Evolutionary conservation across 2,797 vertebrate species (phyloP).

Genomic region (Leptoclinus maculatus): DNA sequence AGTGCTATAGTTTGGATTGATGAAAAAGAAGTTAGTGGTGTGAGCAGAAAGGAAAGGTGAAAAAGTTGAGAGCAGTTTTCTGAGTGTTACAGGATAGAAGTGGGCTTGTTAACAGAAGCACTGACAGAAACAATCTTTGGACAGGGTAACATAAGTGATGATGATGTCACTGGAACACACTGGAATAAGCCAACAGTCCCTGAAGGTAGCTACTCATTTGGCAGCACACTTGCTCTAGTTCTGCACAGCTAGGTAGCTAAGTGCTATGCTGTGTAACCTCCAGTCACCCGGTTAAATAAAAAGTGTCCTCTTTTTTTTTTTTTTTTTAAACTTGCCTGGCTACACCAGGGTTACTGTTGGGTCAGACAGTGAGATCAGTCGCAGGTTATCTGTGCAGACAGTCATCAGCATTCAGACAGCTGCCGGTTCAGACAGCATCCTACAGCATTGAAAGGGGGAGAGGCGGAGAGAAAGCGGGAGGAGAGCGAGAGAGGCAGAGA

Average conservation of each 20-base stretch:
- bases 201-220: not conserved
- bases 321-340: not conserved
- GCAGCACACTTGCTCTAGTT: not conserved
- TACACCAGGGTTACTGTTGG: slow-evolving; percentile 35
- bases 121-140: not conserved
- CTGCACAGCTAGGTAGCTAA: not conserved
- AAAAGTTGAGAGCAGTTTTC: slow-evolving; percentile 11
- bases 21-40: slow-evolving; percentile 22
- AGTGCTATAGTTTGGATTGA: slow-evolving; percentile 13
- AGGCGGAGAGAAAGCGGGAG: slow-evolving; percentile 32
- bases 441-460: slow-evolving; percentile 59
- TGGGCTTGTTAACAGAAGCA: not conserved
- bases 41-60: slow-evolving; percentile 14
- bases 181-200: not conserved
- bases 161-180: not conserved
- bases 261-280: not conserved
- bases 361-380: slow-evolving; percentile 53
- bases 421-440: slow-evolving; percentile 68
- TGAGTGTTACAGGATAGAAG: not conserved
- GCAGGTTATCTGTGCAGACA: slow-evolving; percentile 73
- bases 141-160: not conserved
- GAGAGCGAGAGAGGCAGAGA: slow-evolving; percentile 37
- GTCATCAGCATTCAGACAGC: slow-evolving; percentile 71
- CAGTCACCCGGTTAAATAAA: not conserved
- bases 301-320: not conserved